These are phyloP conservation scores for Lepidurus apus DNA, from an alignment of 1,140 invertebrate species.

Conservation along the genomic window DNA sequence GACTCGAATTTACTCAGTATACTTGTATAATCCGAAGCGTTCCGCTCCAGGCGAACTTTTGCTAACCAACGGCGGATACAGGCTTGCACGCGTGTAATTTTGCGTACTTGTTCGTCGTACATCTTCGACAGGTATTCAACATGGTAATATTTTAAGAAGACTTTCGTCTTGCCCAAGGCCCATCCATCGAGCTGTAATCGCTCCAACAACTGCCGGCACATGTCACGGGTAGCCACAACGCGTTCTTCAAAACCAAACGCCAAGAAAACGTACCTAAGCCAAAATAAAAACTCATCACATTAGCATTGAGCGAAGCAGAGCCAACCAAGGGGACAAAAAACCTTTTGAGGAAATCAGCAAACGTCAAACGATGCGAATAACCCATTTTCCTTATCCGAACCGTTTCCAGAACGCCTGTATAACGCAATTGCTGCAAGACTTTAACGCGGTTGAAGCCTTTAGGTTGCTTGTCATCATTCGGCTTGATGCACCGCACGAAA, in stretches of 20 bases:
- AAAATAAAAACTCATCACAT: constrained; percentile 30
- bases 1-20: background rate
- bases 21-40: background rate
- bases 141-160: constrained; percentile 82
- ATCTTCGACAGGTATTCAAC: constrained; percentile 70
- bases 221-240: constrained; percentile 62
- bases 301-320: background rate
- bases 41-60: constrained; percentile 44
- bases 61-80: constrained; percentile 66
- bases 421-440: constrained; percentile 67
- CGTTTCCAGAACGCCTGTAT: constrained; percentile 75
- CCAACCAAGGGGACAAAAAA: constrained; percentile 41
- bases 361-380: constrained; percentile 70
- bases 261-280: constrained; percentile 68
- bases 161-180: constrained; percentile 75
- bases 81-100: constrained; percentile 65
- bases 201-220: constrained; percentile 62
- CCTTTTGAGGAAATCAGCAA: constrained; percentile 73
- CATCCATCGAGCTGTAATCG: constrained; percentile 72
- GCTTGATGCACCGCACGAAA: constrained; percentile 78
- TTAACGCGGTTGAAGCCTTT: constrained; percentile 63
- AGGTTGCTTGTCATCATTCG: constrained; percentile 65
- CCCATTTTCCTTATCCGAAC: constrained; percentile 73
- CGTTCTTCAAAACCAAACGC: constrained; percentile 67
- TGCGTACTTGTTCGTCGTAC: constrained; percentile 66